Percentiles rank a stretch among this genome's conserved stretches.
Conservation (phyloP, 1,140 invertebrate genomes). For the Homarus americanus region DNA sequence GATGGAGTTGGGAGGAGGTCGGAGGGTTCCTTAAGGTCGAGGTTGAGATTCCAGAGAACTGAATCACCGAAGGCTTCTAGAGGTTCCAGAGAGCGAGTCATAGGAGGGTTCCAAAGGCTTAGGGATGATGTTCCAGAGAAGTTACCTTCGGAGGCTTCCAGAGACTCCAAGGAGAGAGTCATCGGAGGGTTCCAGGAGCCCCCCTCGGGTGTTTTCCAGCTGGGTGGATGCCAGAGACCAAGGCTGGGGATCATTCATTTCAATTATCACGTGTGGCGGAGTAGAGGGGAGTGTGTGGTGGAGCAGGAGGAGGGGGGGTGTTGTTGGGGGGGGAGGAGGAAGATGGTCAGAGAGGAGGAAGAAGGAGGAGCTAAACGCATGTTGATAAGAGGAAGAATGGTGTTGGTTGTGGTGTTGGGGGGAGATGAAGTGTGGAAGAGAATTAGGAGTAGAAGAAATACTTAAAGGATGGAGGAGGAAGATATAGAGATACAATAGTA, state of each 20-base stretch:
- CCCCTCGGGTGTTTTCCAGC: constrained; percentile 39
- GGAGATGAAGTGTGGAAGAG: not conserved
- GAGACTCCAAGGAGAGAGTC: not conserved
- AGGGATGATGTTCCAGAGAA: not conserved
- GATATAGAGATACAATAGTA: not conserved
- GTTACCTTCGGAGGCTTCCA: too few species aligned
- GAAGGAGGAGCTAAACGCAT: too few species aligned
- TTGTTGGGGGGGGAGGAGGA: not conserved
- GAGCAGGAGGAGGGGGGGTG: constrained; percentile 9
- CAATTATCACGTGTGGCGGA: constrained; percentile 49
- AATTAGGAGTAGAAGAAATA: too few species aligned
- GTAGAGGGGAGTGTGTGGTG: constrained; percentile 7
- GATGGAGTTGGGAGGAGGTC: not conserved
- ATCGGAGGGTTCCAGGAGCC: not conserved
- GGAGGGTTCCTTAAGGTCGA: too few species aligned
- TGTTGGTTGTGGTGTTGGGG: too few species aligned
- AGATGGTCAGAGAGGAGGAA: not conserved
- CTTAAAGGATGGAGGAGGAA: too few species aligned
- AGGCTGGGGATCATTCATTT: constrained; percentile 40
- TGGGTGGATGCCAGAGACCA: constrained; percentile 45
- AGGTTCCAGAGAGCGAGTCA: not conserved
- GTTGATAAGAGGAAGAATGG: not conserved
- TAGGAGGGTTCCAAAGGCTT: constrained; percentile 12
- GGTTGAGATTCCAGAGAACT: too few species aligned
- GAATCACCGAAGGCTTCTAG: too few species aligned